A percentile compares a stretch with the other conserved stretches of the same genome.
phyloP scores from a whole-genome alignment of 1,140 invertebrate genomes.

The Brachystomella parvula region DNA sequence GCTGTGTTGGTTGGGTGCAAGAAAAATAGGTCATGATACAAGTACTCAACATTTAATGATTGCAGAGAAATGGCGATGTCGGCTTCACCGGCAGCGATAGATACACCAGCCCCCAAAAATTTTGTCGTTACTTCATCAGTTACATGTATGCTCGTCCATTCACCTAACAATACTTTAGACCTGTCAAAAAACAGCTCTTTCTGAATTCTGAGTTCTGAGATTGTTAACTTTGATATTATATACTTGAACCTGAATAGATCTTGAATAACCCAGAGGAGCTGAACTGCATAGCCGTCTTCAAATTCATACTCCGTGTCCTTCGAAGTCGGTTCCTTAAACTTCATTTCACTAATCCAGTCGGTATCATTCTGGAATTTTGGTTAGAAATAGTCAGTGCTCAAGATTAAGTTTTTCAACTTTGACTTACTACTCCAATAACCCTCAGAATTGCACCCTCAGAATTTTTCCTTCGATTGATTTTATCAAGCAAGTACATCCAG shows the following conservation, averaged over 20 bases:
- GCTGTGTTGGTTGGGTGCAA: not conserved
- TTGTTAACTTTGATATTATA: not conserved
- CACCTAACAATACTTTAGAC: not conserved
- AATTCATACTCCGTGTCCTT: not conserved
- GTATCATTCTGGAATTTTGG: slow-evolving; percentile 1
- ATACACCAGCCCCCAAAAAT: not conserved
- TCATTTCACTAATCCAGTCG: not conserved
- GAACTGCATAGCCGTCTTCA: not conserved
- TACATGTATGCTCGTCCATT: not conserved
- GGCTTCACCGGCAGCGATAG: not conserved
- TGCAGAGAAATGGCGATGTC: not conserved
- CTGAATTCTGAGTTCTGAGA: not conserved
- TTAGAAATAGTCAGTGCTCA: not conserved
- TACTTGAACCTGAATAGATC: not conserved
- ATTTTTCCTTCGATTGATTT: not conserved
- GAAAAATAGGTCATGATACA: not conserved
- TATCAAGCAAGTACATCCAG: not conserved
- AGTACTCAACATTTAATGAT: not conserved
- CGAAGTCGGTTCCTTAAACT: not conserved
- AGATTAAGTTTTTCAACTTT: not conserved
- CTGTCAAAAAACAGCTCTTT: not conserved
- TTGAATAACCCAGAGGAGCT: not conserved
- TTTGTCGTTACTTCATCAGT: not conserved
- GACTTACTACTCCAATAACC: not conserved
- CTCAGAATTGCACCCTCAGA: not conserved